A percentile compares a stretch with the other conserved stretches of the same genome.
These are phyloP conservation scores for Macquaria australasica DNA, from an alignment of 2,113 vertebrate genomes.

Conservation along the genomic window DNA sequence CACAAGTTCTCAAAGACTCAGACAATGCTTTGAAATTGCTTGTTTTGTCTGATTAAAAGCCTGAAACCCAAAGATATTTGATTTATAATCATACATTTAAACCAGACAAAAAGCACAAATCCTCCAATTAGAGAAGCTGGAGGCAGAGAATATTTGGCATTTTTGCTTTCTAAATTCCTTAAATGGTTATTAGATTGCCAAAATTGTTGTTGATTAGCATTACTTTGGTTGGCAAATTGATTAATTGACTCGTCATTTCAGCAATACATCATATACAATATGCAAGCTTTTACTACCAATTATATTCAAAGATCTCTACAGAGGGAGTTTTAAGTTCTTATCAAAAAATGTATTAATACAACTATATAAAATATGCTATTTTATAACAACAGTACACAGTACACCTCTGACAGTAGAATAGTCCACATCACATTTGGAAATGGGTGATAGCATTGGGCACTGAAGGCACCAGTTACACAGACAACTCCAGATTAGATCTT, in stretches of 20 bases:
- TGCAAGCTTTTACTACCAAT: no score
- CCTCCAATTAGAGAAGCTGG: no score
- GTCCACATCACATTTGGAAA: neutral
- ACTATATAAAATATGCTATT: neutral
- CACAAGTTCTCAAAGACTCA: neutral
- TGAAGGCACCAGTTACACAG: neutral
- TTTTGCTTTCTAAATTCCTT: neutral
- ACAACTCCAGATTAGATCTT: slow-evolving; percentile 64
- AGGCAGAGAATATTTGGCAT: neutral
- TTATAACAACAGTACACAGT: no score
- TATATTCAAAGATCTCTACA: neutral
- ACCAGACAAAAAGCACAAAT: neutral
- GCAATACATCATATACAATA: no score
- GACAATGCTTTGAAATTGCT: neutral
- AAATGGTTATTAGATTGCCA: neutral
- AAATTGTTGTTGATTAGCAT: neutral
- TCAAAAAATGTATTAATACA: neutral
- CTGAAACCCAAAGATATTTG: neutral
- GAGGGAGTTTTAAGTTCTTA: neutral
- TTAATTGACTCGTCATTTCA: no score
- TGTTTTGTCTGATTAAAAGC: neutral
- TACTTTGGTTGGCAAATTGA: neutral
- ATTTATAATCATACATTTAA: neutral
- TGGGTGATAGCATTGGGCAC: neutral
- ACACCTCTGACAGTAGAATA: neutral